These are phyloP conservation scores for Megaustenia siamemsis DNA, from an alignment of 2,888 invertebrate genomes.

Conservation along the genomic window DNA sequence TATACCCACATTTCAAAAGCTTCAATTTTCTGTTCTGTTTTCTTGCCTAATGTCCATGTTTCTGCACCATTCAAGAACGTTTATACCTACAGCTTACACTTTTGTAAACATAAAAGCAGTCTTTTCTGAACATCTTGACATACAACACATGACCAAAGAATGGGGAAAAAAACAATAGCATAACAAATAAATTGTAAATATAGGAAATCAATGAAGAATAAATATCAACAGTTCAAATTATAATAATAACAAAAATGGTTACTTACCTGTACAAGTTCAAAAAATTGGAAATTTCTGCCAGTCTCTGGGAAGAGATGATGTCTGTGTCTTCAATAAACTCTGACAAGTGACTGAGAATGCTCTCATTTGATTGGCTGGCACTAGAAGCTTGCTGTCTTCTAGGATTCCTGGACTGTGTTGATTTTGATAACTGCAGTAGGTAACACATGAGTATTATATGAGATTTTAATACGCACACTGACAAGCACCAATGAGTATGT, in stretches of 20 bases:
- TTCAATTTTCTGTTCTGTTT: too few species aligned
- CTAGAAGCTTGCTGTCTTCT: slow-evolving; percentile 1
- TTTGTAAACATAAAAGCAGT: too few species aligned
- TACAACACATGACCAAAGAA: neutral
- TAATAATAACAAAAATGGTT: neutral
- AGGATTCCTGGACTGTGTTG: neutral
- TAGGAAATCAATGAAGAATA: neutral
- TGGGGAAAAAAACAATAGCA: neutral
- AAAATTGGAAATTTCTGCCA: slow-evolving; percentile 67
- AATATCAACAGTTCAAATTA: neutral
- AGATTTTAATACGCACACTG: too few species aligned
- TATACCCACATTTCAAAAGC: too few species aligned
- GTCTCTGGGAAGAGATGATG: slow-evolving; percentile 64
- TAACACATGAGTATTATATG: neutral
- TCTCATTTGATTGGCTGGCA: slow-evolving; percentile 26
- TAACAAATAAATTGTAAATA: neutral
- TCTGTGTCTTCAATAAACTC: slow-evolving; percentile 42
- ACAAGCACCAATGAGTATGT: too few species aligned
- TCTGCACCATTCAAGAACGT: too few species aligned
- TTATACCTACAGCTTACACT: too few species aligned
- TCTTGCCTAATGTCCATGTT: too few species aligned
- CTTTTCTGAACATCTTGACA: too few species aligned
- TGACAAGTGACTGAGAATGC: neutral
- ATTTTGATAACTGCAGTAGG: neutral
- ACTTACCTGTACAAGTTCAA: slow-evolving; percentile 59